Evolutionary conservation across 2,888 invertebrate species (phyloP).

Genomic region (Ectemnius cavifrons): DNA sequence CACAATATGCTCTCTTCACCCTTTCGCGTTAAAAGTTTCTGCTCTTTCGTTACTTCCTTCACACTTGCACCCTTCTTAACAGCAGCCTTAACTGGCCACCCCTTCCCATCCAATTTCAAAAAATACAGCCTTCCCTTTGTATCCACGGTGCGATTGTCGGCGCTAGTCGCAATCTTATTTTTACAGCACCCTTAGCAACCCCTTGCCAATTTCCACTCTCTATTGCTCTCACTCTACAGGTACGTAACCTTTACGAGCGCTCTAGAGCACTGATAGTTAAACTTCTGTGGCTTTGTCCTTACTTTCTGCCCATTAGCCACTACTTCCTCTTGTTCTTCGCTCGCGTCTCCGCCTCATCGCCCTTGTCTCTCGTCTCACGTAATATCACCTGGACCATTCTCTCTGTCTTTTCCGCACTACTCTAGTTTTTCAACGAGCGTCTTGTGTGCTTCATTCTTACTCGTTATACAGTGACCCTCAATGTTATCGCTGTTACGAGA

Average conservation of each 20-base stretch:
- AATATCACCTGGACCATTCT: not conserved
- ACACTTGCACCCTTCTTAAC: not conserved
- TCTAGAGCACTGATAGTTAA: slow-evolving; percentile 1
- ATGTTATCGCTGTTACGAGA: too few relatives aligned
- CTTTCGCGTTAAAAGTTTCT: not conserved
- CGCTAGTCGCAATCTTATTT: not conserved
- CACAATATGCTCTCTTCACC: not conserved
- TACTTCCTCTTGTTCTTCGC: not conserved
- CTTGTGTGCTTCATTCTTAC: not conserved
- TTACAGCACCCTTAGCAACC: not conserved
- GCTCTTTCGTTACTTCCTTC: not conserved
- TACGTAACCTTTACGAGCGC: not conserved
- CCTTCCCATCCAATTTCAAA: not conserved
- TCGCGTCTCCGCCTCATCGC: not conserved
- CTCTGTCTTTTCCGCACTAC: not conserved
- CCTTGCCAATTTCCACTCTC: not conserved
- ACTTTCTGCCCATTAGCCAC: too few relatives aligned
- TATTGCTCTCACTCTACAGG: not conserved
- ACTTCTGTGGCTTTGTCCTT: not conserved
- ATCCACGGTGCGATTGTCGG: not conserved
- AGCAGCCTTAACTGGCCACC: too few relatives aligned
- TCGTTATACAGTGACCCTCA: not conserved
- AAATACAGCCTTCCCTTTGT: not conserved
- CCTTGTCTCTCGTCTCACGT: not conserved
- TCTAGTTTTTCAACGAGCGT: not conserved